Evolutionary conservation across 2,797 vertebrate genomes (phyloP), one percentile per base, ranked within the genome.

Genomic region (Peromyscus aztecus): DNA sequence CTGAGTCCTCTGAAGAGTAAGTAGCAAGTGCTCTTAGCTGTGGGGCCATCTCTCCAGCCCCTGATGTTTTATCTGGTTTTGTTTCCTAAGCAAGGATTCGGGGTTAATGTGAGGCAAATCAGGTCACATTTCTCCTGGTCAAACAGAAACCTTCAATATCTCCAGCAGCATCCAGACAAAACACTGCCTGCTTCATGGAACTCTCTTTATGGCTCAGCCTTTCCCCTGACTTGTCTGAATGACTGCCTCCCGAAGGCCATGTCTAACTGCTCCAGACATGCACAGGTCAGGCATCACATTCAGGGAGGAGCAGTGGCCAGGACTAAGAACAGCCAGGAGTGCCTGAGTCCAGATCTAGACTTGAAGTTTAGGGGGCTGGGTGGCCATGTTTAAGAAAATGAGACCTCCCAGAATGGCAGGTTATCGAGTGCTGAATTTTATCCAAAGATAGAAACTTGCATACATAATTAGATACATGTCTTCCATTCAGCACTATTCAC

Each of bases 231-330:
- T 96, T 85, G 67, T 59, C 13, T 88, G 71, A 95, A 91, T 93
- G 85, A 95, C 52, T 69, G 71, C 71, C 95, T 95, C 83, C 90
- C 77, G 31, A 89, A 88, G 82, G 92, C 63, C 57, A 96, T 85
- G 75, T 1, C 40, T 57, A 46, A 59, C 67, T 55, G 55, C 83
- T 78, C 78, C 29, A 0, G 63, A 63, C 46, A 61, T 49, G 12
- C 84, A 94, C 4, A 73, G 81, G 85, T 31, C 67, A 75, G n/a
- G 37, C 2, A 21, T 5, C 8, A 19, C 29, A 31, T 57, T 93
- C 61, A 49, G 69, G 77, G 78, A 97, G 65, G 0, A 89, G 71
- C 57, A n/a, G 89, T 63, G 93, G 55, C 43, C 1, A 71, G 19
- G 52, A 67, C n/a, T 85, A 75, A 95, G 49, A 89, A 82, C 16